Evolutionary conservation across 2,888 invertebrate species (phyloP).

Genomic region (Marronus borbonicus): DNA sequence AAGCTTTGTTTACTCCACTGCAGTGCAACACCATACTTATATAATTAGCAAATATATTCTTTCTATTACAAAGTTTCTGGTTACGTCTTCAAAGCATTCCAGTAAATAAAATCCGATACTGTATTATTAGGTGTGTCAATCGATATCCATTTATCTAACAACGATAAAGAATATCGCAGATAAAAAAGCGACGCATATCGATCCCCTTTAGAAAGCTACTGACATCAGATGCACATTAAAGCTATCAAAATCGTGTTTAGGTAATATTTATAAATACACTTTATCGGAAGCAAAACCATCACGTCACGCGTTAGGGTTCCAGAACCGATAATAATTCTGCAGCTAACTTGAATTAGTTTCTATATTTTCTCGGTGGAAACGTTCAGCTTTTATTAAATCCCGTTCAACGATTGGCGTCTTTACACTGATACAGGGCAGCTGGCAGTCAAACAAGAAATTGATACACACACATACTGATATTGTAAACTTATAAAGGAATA

Average conservation of each 20-base stretch:
- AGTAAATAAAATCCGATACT: conserved; percentile 9
- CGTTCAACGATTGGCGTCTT: conserved; percentile 15
- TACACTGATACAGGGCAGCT: conserved; percentile 35
- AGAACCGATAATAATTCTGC: conserved; percentile 33
- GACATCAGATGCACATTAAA: conserved; percentile 34
- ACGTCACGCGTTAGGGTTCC: conserved; percentile 20
- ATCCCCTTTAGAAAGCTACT: conserved; percentile 25
- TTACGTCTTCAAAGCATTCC: not conserved
- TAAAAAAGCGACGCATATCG: conserved; percentile 16
- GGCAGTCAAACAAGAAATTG: conserved; percentile 44
- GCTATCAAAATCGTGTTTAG: conserved; percentile 28
- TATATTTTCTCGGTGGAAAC: conserved; percentile 23
- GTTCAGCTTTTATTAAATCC: conserved; percentile 40
- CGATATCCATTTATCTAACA: conserved; percentile 35
- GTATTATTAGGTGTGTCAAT: conserved; percentile 7
- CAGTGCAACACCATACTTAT: too few species aligned
- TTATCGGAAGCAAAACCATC: conserved; percentile 34
- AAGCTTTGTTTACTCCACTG: too few species aligned
- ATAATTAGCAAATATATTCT: too few species aligned
- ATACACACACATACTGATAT: conserved; percentile 42
- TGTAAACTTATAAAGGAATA: conserved; percentile 38
- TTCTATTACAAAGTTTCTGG: not conserved
- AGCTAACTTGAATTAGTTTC: conserved; percentile 47
- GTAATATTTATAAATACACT: conserved; percentile 40
- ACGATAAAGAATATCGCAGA: conserved; percentile 18